Percentiles rank a stretch among this genome's conserved stretches.
Evolutionary conservation across 2,888 invertebrate species (phyloP).

Genomic region (Tolmerus cingulatus): DNA sequence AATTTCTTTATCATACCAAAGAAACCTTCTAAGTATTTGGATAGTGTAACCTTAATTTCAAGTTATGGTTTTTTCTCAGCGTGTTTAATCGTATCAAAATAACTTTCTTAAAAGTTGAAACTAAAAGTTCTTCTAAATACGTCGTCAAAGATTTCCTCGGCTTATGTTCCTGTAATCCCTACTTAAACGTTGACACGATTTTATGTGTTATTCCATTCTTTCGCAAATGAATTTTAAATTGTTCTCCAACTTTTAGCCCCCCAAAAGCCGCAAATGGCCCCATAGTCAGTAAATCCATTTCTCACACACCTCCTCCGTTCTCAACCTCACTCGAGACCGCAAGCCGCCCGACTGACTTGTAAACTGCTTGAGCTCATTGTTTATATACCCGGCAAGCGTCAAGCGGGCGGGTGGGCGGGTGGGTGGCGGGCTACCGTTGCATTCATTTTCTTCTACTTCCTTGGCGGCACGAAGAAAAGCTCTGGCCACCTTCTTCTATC

Average conservation of each 20-base stretch:
- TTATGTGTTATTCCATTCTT: background rate
- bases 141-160: background rate
- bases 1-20: too few species aligned
- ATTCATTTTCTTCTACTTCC: background rate
- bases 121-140: too few species aligned
- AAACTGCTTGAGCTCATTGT: background rate
- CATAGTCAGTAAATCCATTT: background rate
- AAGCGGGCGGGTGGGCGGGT: background rate
- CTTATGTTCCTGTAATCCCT: background rate
- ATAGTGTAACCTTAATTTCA: too few species aligned
- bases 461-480: background rate
- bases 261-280: background rate
- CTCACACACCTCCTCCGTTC: background rate
- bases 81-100: too few species aligned
- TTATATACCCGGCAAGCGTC: background rate
- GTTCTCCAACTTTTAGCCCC: background rate
- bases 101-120: too few species aligned
- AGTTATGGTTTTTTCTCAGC: too few species aligned
- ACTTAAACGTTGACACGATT: background rate
- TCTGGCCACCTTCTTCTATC: background rate
- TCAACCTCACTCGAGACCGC: background rate
- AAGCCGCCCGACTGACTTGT: background rate
- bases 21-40: too few species aligned
- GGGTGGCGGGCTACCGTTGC: background rate
- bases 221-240: background rate